Base-by-base conservation (phyloP, 2,888 invertebrate species). In the Schizaphis graminum region DNA sequence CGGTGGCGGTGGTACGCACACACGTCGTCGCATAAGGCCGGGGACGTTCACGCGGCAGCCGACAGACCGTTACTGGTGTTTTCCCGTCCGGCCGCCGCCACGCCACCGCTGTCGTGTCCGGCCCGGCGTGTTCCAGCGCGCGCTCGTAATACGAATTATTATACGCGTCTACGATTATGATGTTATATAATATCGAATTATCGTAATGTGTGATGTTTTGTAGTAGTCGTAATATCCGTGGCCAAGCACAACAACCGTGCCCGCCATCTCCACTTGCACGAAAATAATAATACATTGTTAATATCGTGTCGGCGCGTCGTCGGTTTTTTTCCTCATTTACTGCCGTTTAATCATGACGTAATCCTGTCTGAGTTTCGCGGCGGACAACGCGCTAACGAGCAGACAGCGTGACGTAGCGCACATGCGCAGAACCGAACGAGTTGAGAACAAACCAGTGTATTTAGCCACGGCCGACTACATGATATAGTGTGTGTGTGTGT, bases 21-120 rank as follows among this genome's bases (percentile, higher is more conserved):
- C 56, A 44, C 41, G 26, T 28, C 53, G 41, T 26, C 53, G 41
- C 16, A 47, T 61, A 87, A 87, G 67, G 91, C 53, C 86, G 94
- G 93, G 89, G 86, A 94, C 94, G 94, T 94, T 93, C 93, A 85
- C 93, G 84, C 94, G 90, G 67, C 90, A 86, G 89, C 94, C 86
- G 86, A 67, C 94, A 91, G 94, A 94, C 94, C 94, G 94, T 94
- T 94, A 94, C 94, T 91, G 94, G 94, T 91, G 91, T 94, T 94
- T 87, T 91, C 94, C 94, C 86, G 91, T 93, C 93, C 93, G 86
- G 49, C 93, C 86, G n/a, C 92, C 88, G 35, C 21, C 53, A 16
- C 86, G 61, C 21, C 53, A 26, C 89, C 77, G 88, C 61, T 4
- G 44, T 10, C 56, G 44, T 47, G 44, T 47, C 47, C 57, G 47